A percentile compares a stretch with the other conserved stretches of the same genome.
These are phyloP conservation scores for Zelostemma sp. DNA, from an alignment of 1,140 invertebrate species.

Conservation along the genomic window DNA sequence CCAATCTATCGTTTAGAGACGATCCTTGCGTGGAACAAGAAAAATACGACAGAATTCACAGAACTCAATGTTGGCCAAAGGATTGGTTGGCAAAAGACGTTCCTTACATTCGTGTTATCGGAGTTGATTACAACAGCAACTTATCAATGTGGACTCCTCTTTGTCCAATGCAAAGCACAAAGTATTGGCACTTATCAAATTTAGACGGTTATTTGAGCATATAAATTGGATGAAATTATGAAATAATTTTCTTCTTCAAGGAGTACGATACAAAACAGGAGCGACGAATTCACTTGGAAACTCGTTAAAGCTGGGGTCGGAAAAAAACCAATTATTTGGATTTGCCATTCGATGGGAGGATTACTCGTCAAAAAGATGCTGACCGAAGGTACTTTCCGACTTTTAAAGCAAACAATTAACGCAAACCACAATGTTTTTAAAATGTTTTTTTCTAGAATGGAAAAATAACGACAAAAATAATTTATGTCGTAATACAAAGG, in stretches of 20 bases:
- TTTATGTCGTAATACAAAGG: constrained; percentile 77
- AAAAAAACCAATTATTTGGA: constrained; percentile 80
- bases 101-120: constrained; percentile 73
- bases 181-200: constrained; percentile 58
- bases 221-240: constrained; percentile 15
- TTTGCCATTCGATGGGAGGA: constrained; percentile 90
- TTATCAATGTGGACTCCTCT: constrained; percentile 75
- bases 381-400: constrained; percentile 66
- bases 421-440: neutral
- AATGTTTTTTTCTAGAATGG: constrained; percentile 67
- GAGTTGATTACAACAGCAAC: constrained; percentile 78
- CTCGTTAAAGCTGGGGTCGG: constrained; percentile 79
- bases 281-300: constrained; percentile 75
- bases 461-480: constrained; percentile 68
- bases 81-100: constrained; percentile 84
- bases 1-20: constrained; percentile 53
- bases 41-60: constrained; percentile 58
- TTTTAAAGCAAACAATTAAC: constrained; percentile 8
- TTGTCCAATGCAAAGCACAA: constrained; percentile 71
- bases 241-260: constrained; percentile 41
- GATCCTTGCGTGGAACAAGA: constrained; percentile 57
- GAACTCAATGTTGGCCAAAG: constrained; percentile 82
- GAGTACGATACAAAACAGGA: constrained; percentile 73
- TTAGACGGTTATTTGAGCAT: constrained; percentile 16
- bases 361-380: constrained; percentile 84